phyloP scores from a whole-genome alignment of 1,140 invertebrate species.

The Drosophila lacteicornis region DNA sequence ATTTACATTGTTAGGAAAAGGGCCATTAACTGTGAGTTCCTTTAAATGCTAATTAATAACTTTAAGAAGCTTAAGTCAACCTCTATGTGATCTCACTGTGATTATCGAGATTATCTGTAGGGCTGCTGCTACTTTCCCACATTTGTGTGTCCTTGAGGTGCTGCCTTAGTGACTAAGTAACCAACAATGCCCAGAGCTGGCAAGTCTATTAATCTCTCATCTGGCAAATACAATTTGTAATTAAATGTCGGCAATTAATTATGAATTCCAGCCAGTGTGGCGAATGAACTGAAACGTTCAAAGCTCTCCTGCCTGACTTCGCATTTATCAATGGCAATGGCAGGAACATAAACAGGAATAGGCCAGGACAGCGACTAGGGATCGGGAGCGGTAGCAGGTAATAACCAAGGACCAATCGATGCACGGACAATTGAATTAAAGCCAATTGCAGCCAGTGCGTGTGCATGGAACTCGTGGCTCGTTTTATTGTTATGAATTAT shows the following conservation, averaged over 20 bases:
- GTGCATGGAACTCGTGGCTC: slow-evolving; percentile 5
- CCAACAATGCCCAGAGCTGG: slow-evolving; percentile 1
- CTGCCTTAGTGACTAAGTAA: slow-evolving; percentile 28
- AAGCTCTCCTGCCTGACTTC: slow-evolving; percentile 7
- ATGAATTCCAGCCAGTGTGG: slow-evolving; percentile 50
- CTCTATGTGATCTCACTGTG: not conserved
- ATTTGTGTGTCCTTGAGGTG: not conserved
- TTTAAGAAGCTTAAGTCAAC: not conserved
- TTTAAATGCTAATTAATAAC: not conserved
- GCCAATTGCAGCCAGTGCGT: slow-evolving; percentile 35
- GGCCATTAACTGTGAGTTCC: too few species aligned
- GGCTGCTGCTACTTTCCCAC: slow-evolving; percentile 12
- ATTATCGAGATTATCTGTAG: slow-evolving; percentile 14
- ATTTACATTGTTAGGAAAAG: too few species aligned
- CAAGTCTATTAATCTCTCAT: slow-evolving; percentile 34
- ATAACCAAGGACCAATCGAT: slow-evolving; percentile 39
- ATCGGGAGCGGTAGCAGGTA: slow-evolving; percentile 29
- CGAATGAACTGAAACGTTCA: slow-evolving; percentile 16
- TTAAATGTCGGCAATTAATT: slow-evolving; percentile 57
- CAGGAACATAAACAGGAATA: not conserved
- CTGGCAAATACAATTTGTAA: slow-evolving; percentile 40
- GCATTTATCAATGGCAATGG: slow-evolving; percentile 31
- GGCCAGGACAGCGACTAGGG: not conserved
- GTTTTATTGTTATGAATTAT: slow-evolving; percentile 49
- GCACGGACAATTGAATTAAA: slow-evolving; percentile 56